These are phyloP conservation scores for Drosophila lacertosa DNA, from an alignment of 1,140 invertebrate genomes.

Conservation along the genomic window DNA sequence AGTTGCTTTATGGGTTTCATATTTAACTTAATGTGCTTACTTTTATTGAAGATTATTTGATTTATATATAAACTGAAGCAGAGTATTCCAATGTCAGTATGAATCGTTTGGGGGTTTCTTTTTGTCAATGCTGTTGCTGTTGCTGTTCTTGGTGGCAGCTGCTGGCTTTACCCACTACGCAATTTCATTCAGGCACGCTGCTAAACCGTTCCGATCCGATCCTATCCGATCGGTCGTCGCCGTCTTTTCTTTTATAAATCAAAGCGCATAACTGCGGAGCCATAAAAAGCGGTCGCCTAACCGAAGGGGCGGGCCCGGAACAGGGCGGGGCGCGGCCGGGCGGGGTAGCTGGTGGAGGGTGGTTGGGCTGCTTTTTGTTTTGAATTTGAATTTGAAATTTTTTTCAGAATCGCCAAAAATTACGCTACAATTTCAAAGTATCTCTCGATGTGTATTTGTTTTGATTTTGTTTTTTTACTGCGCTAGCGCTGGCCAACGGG, in stretches of 20 bases:
- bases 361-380: slow-evolving; percentile 19
- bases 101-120: background rate
- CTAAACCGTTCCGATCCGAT: slow-evolving; percentile 13
- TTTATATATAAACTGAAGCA: background rate
- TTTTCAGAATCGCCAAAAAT: slow-evolving; percentile 47
- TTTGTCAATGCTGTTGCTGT: background rate
- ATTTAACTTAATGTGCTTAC: too few species aligned
- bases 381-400: too few species aligned
- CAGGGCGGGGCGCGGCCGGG: background rate
- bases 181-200: slow-evolving; percentile 58
- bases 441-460: slow-evolving; percentile 19
- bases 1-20: too few species aligned
- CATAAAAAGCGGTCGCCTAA: background rate
- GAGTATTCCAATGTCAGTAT: slow-evolving; percentile 16
- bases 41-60: too few species aligned
- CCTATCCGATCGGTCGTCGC: slow-evolving; percentile 31
- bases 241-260: slow-evolving; percentile 60
- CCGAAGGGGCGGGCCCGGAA: slow-evolving; percentile 1
- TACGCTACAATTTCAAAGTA: slow-evolving; percentile 43
- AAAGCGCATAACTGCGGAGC: slow-evolving; percentile 42
- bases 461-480: too few species aligned
- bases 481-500: slow-evolving; percentile 4
- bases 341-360: background rate
- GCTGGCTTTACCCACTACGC: slow-evolving; percentile 33
- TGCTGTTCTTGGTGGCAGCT: background rate